Base-by-base conservation (phyloP, 2,797 vertebrate species). In the Halcyon chelicuti region DNA sequence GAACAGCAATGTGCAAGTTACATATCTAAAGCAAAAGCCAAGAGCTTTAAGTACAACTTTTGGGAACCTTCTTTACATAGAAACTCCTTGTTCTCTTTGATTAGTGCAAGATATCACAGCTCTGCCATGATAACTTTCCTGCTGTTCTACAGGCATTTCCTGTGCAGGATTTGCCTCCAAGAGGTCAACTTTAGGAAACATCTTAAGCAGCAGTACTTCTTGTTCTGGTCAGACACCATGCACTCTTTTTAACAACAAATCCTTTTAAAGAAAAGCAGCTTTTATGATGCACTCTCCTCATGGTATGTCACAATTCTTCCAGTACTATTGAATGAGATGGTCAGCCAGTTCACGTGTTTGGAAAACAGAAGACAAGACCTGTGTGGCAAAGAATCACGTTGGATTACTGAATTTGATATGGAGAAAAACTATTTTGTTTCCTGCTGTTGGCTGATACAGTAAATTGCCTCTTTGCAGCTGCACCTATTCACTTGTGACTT, bases 101-200 rank as follows among this genome's bases (percentile, higher is more conserved):
- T 86, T 86, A 55, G 72, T 61, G 3, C 20, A 88, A 73, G 63
- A n/a, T 62, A 73, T 6, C 55, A 62, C 78, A 90, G 35, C 37
- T 88, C 88, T 70, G 22, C 37, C 15, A 12, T 3, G 28, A 81
- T 79, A 90, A 88, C 10, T 67, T 63, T n/a, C 52, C 65, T 71
- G 42, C 61, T 80, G 75, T 51, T 88, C 86, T 73, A 44, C 39
- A 90, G 72, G 75, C 61, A 90, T 88, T 86, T 95, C 77, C 87
- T 86, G 61, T 39, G 61, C 0, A 10, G 68, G 83, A 67, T 21
- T 60, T 67, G n/a, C 22, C 58, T 85, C 2, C 0, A 51, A 81
- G 25, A 39, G 51, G 85, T 79, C 71, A 91, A 0, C 42, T 28
- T 70, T 73, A 76, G 39, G 82, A 52, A 82, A 51, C 14, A 35